Conservation (phyloP, 1,140 invertebrate species). For the Cyclina sinensis region DNA sequence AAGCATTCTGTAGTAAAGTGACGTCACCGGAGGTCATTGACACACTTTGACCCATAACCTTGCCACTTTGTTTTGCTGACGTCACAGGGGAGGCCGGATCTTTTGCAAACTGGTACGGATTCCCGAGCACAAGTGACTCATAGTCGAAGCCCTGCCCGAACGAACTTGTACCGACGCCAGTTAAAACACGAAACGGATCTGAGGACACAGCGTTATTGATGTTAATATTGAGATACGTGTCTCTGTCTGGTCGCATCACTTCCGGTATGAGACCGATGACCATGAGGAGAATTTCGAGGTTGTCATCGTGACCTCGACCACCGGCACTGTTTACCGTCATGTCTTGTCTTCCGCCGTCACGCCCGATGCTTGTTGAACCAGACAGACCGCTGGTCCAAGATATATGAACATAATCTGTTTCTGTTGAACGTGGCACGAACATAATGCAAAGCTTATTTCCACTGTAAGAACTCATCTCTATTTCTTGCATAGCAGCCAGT, state of each 20-base stretch:
- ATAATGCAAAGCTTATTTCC: slow-evolving; percentile 19
- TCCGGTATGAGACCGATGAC: slow-evolving; percentile 39
- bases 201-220: slow-evolving; percentile 2
- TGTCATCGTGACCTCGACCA: slow-evolving; percentile 31
- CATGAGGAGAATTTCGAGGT: slow-evolving; percentile 37
- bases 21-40: slow-evolving; percentile 17
- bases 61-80: slow-evolving; percentile 18
- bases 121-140: slow-evolving; percentile 25
- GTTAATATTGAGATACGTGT: slow-evolving; percentile 35
- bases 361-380: slow-evolving; percentile 34
- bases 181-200: slow-evolving; percentile 23
- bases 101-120: slow-evolving; percentile 25
- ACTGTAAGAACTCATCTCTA: slow-evolving; percentile 42
- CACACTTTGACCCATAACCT: slow-evolving; percentile 46
- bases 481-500: slow-evolving; percentile 43
- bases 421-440: slow-evolving; percentile 21
- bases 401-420: slow-evolving; percentile 40
- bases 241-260: slow-evolving; percentile 39
- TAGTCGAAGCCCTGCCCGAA: slow-evolving; percentile 43
- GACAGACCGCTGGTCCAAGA: slow-evolving; percentile 16
- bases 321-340: slow-evolving; percentile 14
- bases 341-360: slow-evolving; percentile 40
- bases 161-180: slow-evolving; percentile 10
- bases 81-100: slow-evolving; percentile 20
- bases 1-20: slow-evolving; percentile 29